These are phyloP conservation scores for Chalcis sispes DNA, from an alignment of 2,888 invertebrate species.

Conservation along the genomic window DNA sequence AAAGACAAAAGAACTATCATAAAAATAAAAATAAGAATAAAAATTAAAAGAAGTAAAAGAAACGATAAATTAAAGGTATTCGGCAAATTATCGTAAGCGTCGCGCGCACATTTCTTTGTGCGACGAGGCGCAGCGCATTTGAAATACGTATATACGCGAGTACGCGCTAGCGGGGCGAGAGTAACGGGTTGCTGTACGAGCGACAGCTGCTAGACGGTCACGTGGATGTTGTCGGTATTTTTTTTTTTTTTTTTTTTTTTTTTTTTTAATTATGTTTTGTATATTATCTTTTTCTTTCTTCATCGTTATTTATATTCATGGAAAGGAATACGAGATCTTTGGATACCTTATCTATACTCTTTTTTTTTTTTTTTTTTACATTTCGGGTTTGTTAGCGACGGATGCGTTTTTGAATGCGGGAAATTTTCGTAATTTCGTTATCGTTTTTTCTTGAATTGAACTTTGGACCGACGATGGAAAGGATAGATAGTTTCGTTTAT, in stretches of 20 bases:
- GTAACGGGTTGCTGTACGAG: constrained; percentile 56
- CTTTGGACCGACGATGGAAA: background rate
- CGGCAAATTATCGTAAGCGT: constrained; percentile 33
- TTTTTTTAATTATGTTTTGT: too few species aligned
- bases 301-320: constrained; percentile 51
- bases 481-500: background rate
- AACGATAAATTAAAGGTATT: constrained; percentile 27
- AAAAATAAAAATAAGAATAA: too few species aligned
- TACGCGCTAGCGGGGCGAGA: constrained; percentile 1
- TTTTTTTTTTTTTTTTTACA: background rate
- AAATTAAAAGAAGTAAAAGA: background rate
- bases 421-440: background rate
- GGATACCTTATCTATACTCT: background rate
- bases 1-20: constrained; percentile 24
- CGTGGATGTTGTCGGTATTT: constrained; percentile 42
- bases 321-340: constrained; percentile 10
- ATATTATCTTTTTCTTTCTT: constrained; percentile 27
- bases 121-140: constrained; percentile 58
- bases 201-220: constrained; percentile 71
- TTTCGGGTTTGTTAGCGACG: too few species aligned
- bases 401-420: background rate
- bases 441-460: background rate
- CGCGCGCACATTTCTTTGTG: too few species aligned
- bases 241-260: constrained; percentile 21
- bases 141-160: too few species aligned